Percentiles rank a stretch among this genome's conserved stretches.
Conservation (phyloP, 2,888 invertebrate species). For the Microchrysa polita region DNA sequence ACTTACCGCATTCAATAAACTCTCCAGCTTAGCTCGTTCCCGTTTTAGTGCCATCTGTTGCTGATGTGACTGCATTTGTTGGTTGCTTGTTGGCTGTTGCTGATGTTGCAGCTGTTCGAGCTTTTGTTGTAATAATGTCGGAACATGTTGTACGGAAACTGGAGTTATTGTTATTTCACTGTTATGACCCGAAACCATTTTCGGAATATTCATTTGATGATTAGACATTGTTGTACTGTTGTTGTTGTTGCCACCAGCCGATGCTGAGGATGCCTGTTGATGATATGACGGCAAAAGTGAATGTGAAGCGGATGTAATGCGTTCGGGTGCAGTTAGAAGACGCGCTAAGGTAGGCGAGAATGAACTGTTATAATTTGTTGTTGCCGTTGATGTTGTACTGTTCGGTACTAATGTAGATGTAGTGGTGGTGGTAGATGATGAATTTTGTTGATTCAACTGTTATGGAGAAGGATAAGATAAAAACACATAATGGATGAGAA, state of each 20-base stretch:
- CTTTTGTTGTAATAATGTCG: slow-evolving; percentile 52
- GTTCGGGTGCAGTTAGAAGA: slow-evolving; percentile 76
- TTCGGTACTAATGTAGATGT: slow-evolving; percentile 48
- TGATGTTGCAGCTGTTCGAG: slow-evolving; percentile 44
- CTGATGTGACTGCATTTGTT: slow-evolving; percentile 48
- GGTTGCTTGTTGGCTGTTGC: slow-evolving; percentile 51
- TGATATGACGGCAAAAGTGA: slow-evolving; percentile 29
- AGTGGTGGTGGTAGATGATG: slow-evolving; percentile 17
- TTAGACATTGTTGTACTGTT: slow-evolving; percentile 21
- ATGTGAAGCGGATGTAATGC: slow-evolving; percentile 52
- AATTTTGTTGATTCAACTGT: slow-evolving; percentile 35
- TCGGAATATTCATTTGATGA: slow-evolving; percentile 57
- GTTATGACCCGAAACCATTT: slow-evolving; percentile 63
- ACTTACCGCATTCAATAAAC: slow-evolving; percentile 52
- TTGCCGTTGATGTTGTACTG: slow-evolving; percentile 50
- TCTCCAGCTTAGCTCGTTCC: slow-evolving; percentile 51
- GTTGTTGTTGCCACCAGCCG: slow-evolving; percentile 30
- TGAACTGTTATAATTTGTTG: slow-evolving; percentile 52
- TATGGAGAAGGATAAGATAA: slow-evolving; percentile 6
- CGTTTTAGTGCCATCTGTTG: slow-evolving; percentile 46
- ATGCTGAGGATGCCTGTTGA: slow-evolving; percentile 29
- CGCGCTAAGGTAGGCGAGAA: slow-evolving; percentile 81
- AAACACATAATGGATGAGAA: neutral
- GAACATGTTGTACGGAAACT: slow-evolving; percentile 52
- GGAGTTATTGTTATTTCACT: slow-evolving; percentile 73